Evolutionary conservation across 2,888 invertebrate genomes (phyloP).

Genomic region (Chymomyza fuscimana): DNA sequence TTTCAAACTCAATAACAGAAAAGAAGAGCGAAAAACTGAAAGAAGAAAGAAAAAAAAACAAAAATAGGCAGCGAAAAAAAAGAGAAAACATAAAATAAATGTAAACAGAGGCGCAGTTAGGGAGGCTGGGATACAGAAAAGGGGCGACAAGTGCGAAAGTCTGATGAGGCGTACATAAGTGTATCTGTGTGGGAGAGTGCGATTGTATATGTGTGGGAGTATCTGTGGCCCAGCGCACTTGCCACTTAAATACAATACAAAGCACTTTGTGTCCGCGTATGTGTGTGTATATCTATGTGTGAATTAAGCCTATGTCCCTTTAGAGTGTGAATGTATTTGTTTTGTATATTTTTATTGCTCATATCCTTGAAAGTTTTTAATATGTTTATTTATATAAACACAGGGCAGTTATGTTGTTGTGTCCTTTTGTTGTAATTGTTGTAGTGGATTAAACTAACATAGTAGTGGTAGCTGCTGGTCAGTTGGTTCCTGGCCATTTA

Average conservation of each 20-base stretch:
- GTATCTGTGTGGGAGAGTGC: constrained; percentile 6
- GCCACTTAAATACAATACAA: constrained; percentile 31
- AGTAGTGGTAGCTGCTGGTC: not conserved
- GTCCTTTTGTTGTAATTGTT: not conserved
- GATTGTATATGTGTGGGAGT: not conserved
- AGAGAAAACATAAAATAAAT: constrained; percentile 2
- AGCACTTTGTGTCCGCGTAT: constrained; percentile 17
- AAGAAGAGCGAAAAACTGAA: not conserved
- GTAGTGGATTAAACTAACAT: not conserved
- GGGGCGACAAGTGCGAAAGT: constrained; percentile 22
- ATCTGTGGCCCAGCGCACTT: not conserved
- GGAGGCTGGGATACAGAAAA: not conserved
- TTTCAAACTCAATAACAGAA: constrained; percentile 42
- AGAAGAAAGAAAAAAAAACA: constrained; percentile 12
- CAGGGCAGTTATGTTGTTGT: not conserved
- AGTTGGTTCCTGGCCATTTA: not conserved
- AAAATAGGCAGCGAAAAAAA: constrained; percentile 37
- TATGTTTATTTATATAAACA: constrained; percentile 56
- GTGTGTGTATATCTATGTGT: not conserved
- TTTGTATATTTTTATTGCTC: constrained; percentile 50
- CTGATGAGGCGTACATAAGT: constrained; percentile 51
- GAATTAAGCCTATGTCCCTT: not conserved
- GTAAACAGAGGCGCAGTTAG: not conserved
- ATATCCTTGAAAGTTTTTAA: constrained; percentile 70
- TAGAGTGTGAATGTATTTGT: constrained; percentile 19